These are phyloP conservation scores for Acanthornis magna DNA, from an alignment of 2,797 vertebrate species.

Conservation along the genomic window DNA sequence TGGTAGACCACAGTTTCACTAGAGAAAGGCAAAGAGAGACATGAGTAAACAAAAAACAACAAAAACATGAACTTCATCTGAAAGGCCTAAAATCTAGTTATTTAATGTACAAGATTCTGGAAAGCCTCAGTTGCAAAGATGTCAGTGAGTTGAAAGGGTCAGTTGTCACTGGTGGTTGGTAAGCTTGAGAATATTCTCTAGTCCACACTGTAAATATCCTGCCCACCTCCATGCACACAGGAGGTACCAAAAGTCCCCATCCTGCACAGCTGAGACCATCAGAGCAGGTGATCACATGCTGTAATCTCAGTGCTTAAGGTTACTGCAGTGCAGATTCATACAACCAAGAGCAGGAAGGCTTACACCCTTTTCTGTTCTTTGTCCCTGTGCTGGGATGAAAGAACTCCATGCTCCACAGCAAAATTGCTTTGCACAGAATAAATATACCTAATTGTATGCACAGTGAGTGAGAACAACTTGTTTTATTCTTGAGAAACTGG, in stretches of 20 bases:
- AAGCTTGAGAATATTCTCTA: neutral
- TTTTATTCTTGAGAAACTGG: slow-evolving; percentile 14
- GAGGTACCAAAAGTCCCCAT: neutral
- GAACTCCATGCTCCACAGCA: neutral
- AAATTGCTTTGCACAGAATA: neutral
- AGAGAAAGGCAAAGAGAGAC: slow-evolving; percentile 50
- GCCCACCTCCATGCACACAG: neutral
- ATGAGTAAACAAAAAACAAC: neutral
- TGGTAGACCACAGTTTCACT: slow-evolving; percentile 99
- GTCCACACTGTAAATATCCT: neutral
- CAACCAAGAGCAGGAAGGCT: neutral
- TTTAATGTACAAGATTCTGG: neutral
- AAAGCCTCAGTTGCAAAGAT: neutral
- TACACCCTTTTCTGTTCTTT: neutral
- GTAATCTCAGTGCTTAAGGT: neutral
- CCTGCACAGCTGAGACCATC: neutral
- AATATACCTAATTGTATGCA: neutral
- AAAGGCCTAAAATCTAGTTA: neutral
- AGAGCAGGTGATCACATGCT: neutral
- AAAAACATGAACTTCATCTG: neutral
- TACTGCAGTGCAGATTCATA: neutral
- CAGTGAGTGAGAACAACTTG: neutral
- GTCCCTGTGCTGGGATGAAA: neutral
- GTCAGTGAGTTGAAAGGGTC: neutral
- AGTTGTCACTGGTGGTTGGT: neutral